Conservation (phyloP, 1,140 invertebrate genomes). For the Aphidius gifuensis region DNA sequence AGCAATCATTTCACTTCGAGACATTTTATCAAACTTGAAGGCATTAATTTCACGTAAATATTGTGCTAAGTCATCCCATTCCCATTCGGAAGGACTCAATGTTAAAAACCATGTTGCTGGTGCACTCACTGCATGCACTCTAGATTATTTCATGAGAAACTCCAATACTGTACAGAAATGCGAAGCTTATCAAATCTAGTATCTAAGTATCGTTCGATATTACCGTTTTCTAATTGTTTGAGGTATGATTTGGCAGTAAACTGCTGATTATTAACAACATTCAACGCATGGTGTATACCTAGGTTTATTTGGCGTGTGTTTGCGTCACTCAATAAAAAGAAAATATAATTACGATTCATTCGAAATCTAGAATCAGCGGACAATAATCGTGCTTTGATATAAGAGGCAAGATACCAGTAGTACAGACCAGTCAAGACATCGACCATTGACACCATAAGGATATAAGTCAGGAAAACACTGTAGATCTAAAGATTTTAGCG, state of each 20-base stretch:
- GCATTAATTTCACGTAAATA: too few species aligned
- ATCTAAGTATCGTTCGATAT: constrained; percentile 29
- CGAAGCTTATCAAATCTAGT: constrained; percentile 32
- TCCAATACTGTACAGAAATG: constrained; percentile 35
- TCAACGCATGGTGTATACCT: constrained; percentile 39
- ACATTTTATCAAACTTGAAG: constrained; percentile 19
- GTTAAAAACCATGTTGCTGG: constrained; percentile 45
- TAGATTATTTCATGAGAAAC: constrained; percentile 30
- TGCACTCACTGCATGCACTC: constrained; percentile 34
- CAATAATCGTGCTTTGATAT: constrained; percentile 16
- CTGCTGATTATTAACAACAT: constrained; percentile 30
- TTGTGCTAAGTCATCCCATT: constrained; percentile 38
- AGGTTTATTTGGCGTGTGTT: constrained; percentile 28
- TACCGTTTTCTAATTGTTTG: constrained; percentile 31
- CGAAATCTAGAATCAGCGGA: constrained; percentile 23
- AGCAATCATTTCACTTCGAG: constrained; percentile 28
- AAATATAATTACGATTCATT: constrained; percentile 22
- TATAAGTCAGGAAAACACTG: constrained; percentile 27
- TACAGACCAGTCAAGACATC: constrained; percentile 1
- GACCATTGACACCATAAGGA: constrained; percentile 18
- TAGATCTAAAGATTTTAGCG: constrained; percentile 13
- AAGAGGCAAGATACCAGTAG: constrained; percentile 5
- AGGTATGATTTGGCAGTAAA: too few species aligned
- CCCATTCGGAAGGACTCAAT: constrained; percentile 42
- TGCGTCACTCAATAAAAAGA: constrained; percentile 16